Conservation (phyloP, 2,797 vertebrate species). For the Leptoclinus maculatus region DNA sequence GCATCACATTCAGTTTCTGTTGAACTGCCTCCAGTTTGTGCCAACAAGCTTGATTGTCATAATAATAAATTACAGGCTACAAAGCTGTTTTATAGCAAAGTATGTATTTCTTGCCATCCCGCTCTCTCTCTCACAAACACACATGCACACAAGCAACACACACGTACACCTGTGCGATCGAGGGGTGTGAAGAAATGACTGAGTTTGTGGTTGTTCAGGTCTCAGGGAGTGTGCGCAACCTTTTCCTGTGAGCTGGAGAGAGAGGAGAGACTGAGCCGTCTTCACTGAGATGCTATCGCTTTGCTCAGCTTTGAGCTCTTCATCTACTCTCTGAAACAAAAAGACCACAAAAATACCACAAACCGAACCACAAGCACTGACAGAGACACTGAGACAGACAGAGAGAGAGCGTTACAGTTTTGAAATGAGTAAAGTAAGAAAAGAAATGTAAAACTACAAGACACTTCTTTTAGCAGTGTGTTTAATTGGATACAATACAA, state of each 20-base stretch:
- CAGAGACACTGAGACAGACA: conserved; percentile 35
- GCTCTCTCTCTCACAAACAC: conserved; percentile 5
- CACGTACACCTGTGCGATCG: conserved; percentile 62
- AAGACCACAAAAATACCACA: conserved; percentile 84
- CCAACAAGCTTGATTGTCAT: not conserved
- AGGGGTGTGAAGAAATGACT: conserved; percentile 31
- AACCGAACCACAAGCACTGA: conserved; percentile 74
- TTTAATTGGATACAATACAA: conserved; percentile 22
- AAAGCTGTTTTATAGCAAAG: conserved; percentile 7
- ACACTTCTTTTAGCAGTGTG: not conserved
- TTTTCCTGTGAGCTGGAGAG: conserved; percentile 78
- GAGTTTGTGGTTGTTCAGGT: conserved; percentile 60
- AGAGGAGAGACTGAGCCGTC: conserved; percentile 47
- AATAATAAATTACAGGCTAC: not conserved
- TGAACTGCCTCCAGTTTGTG: conserved; percentile 13
- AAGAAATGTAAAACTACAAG: not conserved
- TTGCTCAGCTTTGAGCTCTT: conserved; percentile 79
- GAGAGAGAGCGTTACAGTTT: conserved; percentile 5
- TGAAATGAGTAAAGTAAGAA: conserved; percentile 17
- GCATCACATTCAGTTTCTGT: conserved; percentile 63
- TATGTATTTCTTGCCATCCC: not conserved
- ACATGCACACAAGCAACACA: conserved; percentile 25
- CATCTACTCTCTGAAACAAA: conserved; percentile 82
- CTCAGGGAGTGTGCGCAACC: conserved; percentile 49
- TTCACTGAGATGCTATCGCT: conserved; percentile 70